Evolutionary conservation across 2,797 vertebrate genomes (phyloP).

Genomic region (Phyllotis vaccarum): DNA sequence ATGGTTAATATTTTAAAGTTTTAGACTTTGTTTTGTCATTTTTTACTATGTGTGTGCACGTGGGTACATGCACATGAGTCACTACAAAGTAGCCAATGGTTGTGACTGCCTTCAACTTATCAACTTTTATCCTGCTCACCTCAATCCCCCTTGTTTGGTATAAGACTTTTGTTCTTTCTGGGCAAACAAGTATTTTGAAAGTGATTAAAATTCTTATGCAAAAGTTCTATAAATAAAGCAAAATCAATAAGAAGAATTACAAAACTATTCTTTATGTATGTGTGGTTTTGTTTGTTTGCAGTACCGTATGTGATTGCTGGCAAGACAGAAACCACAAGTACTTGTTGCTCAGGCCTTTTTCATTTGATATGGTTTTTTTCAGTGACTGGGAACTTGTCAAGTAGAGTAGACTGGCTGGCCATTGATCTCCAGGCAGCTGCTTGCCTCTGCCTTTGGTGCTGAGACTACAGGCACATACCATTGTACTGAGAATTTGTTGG

Average conservation of each 20-base stretch:
- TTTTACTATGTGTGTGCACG: not conserved
- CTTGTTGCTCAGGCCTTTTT: not conserved
- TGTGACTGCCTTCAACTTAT: not conserved
- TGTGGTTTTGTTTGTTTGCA: not conserved
- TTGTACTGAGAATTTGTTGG: not conserved
- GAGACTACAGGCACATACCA: not conserved
- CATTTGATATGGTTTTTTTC: not conserved
- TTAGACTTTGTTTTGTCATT: not conserved
- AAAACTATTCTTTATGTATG: not conserved
- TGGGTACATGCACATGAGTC: not conserved
- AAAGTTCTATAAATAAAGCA: constrained; percentile 28
- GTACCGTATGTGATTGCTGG: not conserved
- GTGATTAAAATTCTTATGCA: constrained; percentile 38
- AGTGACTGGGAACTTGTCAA: not conserved
- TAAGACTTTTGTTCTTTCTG: constrained; percentile 8
- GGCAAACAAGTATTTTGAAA: constrained; percentile 17
- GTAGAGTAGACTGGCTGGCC: not conserved
- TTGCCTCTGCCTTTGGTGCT: not conserved
- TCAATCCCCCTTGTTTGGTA: too few species aligned
- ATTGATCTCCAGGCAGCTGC: not conserved
- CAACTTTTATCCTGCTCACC: not conserved
- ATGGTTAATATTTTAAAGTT: too few species aligned
- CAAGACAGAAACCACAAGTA: not conserved
- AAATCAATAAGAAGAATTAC: not conserved
- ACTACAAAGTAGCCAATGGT: not conserved